These are phyloP conservation scores for Tapirus indicus DNA, from an alignment of 2,797 vertebrate species.

Conservation along the genomic window DNA sequence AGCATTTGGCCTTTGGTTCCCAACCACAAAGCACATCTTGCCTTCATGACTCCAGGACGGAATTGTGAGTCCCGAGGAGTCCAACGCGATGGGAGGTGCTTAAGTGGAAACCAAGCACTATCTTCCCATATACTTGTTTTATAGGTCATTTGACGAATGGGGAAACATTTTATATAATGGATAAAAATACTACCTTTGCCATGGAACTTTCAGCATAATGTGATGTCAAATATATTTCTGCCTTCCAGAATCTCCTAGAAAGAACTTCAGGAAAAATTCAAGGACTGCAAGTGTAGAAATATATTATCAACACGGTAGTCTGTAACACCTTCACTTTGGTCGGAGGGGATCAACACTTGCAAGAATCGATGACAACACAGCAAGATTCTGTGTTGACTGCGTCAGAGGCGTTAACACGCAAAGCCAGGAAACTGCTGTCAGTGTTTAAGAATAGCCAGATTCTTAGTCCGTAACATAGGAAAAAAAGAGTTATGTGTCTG, in stretches of 20 bases:
- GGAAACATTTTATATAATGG: conserved; percentile 57
- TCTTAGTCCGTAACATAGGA: conserved; percentile 46
- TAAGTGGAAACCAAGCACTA: conserved; percentile 77
- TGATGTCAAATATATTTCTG: conserved; percentile 53
- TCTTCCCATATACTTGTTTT: conserved; percentile 65
- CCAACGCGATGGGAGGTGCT: conserved; percentile 65
- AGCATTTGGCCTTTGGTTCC: conserved; percentile 71
- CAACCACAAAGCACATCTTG: conserved; percentile 51
- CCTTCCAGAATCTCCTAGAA: conserved; percentile 65
- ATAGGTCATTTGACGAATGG: conserved; percentile 72
- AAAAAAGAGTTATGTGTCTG: conserved; percentile 44
- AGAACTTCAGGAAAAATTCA: conserved; percentile 68
- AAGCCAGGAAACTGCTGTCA: conserved; percentile 64
- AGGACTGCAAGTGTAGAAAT: conserved; percentile 60
- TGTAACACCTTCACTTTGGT: background rate
- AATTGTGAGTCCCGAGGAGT: conserved; percentile 38
- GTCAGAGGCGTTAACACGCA: conserved; percentile 45
- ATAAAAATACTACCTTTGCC: conserved; percentile 70
- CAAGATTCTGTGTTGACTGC: conserved; percentile 33
- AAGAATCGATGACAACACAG: conserved; percentile 55
- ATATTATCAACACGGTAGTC: conserved; percentile 8
- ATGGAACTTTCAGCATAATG: conserved; percentile 70
- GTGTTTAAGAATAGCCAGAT: conserved; percentile 50
- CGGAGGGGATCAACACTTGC: conserved; percentile 33
- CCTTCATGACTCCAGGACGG: background rate